Evolutionary conservation across 2,888 invertebrate genomes (phyloP).

Genomic region (Rhagonycha lutea): DNA sequence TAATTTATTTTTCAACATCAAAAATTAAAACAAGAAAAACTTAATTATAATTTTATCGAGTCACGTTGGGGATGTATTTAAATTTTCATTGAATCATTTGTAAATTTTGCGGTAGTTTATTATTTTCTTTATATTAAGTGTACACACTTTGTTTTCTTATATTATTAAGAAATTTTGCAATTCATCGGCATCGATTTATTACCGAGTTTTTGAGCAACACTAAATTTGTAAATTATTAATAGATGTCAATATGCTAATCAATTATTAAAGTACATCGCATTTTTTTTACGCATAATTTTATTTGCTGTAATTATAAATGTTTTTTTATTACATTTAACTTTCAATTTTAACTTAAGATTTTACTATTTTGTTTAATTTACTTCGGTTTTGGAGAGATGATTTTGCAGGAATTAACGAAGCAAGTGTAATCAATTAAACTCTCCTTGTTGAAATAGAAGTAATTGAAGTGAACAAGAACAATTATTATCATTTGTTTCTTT

Average conservation of each 20-base stretch:
- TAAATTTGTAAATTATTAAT: conserved; percentile 20
- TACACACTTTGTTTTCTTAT: conserved; percentile 15
- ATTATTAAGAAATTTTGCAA: conserved; percentile 18
- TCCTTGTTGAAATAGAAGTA: conserved; percentile 17
- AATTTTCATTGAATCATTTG: not conserved
- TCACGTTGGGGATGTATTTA: not conserved
- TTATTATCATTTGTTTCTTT: conserved; percentile 14
- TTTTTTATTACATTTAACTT: not conserved
- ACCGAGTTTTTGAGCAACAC: conserved; percentile 5
- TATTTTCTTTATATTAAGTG: conserved; percentile 16
- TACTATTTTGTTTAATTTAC: not conserved
- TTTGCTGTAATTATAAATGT: not conserved
- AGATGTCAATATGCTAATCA: conserved; percentile 5
- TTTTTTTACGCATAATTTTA: not conserved
- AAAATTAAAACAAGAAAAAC: not conserved
- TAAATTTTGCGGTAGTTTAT: not conserved
- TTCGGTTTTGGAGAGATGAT: not conserved
- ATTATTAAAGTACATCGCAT: not conserved
- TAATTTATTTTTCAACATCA: not conserved
- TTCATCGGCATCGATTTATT: conserved; percentile 21
- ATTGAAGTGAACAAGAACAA: conserved; percentile 21
- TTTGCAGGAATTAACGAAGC: conserved; percentile 14
- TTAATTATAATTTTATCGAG: conserved; percentile 2
- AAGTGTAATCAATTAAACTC: conserved; percentile 25
- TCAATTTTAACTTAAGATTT: not conserved